Conservation (phyloP, 1,140 invertebrate genomes). For the Antheraea pernyi region DNA sequence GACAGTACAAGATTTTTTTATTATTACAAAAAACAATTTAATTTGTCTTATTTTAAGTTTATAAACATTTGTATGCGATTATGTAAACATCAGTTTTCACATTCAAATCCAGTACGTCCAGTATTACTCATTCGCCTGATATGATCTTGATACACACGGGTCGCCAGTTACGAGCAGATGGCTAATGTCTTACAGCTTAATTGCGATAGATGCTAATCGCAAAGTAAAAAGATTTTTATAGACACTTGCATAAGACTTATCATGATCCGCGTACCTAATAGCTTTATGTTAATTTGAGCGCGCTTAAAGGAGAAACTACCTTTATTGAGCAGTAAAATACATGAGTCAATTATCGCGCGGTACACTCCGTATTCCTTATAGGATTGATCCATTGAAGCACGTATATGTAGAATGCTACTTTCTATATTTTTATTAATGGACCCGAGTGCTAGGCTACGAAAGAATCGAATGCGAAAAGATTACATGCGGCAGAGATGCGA, state of each 20-base stretch:
- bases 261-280: not conserved
- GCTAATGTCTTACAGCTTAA: constrained; percentile 6
- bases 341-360: not conserved
- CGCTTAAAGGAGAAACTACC: not conserved
- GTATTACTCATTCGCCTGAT: not conserved
- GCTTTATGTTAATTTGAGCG: not conserved
- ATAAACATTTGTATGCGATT: not conserved
- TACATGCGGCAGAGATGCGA: no score
- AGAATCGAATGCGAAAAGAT: no score
- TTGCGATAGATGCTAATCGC: constrained; percentile 9
- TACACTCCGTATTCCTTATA: not conserved
- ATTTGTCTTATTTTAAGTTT: not conserved
- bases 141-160: constrained; percentile 13
- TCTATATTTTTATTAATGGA: not conserved
- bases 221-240: constrained; percentile 3
- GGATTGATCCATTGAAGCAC: not conserved
- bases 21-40: no score
- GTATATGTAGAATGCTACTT: not conserved
- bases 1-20: no score
- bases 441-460: no score
- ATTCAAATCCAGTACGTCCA: not conserved
- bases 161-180: not conserved
- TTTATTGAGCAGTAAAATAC: not conserved
- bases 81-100: not conserved
- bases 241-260: not conserved